Percentiles rank a stretch among this genome's conserved stretches.
Conservation (phyloP, 2,888 invertebrate species). For the Leptarthrus brevirostris region DNA sequence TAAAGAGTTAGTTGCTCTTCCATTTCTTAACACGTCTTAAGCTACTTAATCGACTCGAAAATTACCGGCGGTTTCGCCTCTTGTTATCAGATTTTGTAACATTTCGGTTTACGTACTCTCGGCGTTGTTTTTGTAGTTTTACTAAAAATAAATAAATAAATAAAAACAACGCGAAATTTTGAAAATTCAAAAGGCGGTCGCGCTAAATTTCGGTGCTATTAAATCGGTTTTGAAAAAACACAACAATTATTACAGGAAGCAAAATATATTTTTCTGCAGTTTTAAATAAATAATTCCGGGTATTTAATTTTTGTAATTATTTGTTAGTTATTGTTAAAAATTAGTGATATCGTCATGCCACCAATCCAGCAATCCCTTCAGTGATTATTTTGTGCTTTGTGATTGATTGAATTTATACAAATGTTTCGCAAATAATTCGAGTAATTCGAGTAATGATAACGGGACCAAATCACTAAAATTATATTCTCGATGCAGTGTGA, state of each 20-base stretch:
- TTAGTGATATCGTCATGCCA: background rate
- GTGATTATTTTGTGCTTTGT: conserved; percentile 6
- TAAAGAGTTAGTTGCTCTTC: conserved; percentile 31
- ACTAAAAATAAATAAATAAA: too few species aligned
- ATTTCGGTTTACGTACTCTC: conserved; percentile 3
- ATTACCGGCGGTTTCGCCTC: conserved; percentile 16
- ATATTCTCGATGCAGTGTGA: background rate
- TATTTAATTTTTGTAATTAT: conserved; percentile 8
- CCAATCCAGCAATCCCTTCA: too few species aligned
- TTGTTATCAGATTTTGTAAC: conserved; percentile 20
- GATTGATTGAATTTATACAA: background rate
- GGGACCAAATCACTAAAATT: background rate
- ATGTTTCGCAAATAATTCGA: background rate
- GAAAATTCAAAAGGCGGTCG: background rate
- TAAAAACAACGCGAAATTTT: background rate
- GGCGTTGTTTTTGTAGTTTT: too few species aligned
- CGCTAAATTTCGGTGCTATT: conserved; percentile 16
- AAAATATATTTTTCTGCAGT: background rate
- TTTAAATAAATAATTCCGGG: conserved; percentile 16
- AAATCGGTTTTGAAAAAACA: conserved; percentile 3
- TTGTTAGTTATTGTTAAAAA: background rate
- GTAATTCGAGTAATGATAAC: background rate
- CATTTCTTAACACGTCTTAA: conserved; percentile 15
- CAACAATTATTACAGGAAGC: background rate
- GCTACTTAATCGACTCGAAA: conserved; percentile 38